Evolutionary conservation across 2,888 invertebrate species (phyloP).

Genomic region (Agrotis exclamationis): DNA sequence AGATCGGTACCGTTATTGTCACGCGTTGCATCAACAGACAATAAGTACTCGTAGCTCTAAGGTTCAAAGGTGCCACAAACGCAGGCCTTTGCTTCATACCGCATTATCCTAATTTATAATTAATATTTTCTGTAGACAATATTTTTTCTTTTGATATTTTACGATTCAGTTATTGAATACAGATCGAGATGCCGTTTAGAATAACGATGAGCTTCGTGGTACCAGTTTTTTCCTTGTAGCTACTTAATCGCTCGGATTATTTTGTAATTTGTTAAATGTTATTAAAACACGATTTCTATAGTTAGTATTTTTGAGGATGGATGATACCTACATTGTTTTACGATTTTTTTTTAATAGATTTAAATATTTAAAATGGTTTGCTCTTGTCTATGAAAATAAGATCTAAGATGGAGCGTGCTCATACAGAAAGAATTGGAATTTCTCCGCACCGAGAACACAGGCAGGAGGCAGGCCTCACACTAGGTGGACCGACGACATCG

Average conservation of each 20-base stretch:
- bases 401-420: too few relatives aligned
- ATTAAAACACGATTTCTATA: too few relatives aligned
- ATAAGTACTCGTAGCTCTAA: conserved; percentile 9
- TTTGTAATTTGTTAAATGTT: not conserved
- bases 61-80: conserved; percentile 13
- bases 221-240: conserved; percentile 8
- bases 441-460: too few relatives aligned
- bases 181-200: conserved; percentile 42
- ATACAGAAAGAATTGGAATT: too few relatives aligned
- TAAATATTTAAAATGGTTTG: too few relatives aligned
- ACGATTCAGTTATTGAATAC: conserved; percentile 55
- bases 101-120: not conserved
- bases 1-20: not conserved
- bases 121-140: not conserved
- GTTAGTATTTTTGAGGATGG: not conserved
- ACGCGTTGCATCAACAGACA: conserved; percentile 17
- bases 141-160: conserved; percentile 28
- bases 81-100: not conserved
- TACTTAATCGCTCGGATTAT: conserved; percentile 12
- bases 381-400: too few relatives aligned
- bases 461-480: too few relatives aligned
- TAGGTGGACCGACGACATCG: too few relatives aligned
- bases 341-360: too few relatives aligned
- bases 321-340: too few relatives aligned
- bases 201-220: conserved; percentile 37